Evolutionary conservation across 1,140 invertebrate species (phyloP), one percentile per base, ranked within the genome.

Genomic region (Plutomurus gul): DNA sequence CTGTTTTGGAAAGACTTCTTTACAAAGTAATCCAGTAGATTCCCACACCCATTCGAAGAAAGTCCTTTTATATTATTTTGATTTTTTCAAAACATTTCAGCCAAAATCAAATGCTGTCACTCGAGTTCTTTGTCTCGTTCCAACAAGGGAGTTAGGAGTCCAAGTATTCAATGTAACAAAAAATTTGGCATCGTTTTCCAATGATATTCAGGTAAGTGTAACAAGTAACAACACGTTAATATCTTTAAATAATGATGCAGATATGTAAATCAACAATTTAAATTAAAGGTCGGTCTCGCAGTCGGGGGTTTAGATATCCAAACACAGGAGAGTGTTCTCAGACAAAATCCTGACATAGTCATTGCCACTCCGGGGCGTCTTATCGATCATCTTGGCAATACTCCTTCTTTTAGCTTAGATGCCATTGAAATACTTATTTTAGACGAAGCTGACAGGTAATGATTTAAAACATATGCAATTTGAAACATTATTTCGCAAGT

Each of bases 301-400:
- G 94, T 96, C 47, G 95, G 97, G 86, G 98, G 98, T 75, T 89
- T 99, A 65, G 72, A 80, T 76, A 71, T 82, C 80, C 82, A 78
- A 76, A 84, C 85, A 27, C 85, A 93, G 89, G 96, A 98, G 90
- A 90, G 91, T 77, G 91, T 95, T 27, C 87, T 99, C 27, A 89
- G 96, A 46, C 92, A 93, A 82, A 94, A 93, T 86, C 97, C 97
- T 0, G 98, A 99, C 87, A 92, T 99, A 84, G 96, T 99, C 1
- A 98, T 99, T 86, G 98, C 97, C 13, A 99, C 98, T 0, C 98
- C 98, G 0, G 98, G 98, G 78, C 90, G 98, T 83, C 90, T 99
- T 6, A 98, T 99, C 71, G 98, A 99, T 88, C 96, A 98, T 88
- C 89, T 99, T n/a, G 91, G 94, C 85, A 98, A 98, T 87, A 95